Evolutionary conservation across 2,797 vertebrate species (phyloP).

Genomic region (Onychomys arenicola): DNA sequence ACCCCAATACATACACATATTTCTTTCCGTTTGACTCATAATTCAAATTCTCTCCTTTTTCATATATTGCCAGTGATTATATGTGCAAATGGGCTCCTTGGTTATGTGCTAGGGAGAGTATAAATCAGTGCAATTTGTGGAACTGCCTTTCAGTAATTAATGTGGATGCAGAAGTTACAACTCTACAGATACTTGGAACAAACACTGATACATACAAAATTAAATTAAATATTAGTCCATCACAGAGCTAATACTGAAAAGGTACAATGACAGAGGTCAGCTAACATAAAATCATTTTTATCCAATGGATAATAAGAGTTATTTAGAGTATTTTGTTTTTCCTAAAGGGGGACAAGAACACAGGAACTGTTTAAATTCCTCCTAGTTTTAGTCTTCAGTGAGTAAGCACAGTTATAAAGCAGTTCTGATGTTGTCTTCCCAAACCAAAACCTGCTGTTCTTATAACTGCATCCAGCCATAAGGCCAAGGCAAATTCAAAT

Average conservation of each 20-base stretch:
- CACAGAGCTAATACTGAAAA: constrained; percentile 20
- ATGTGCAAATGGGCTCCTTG: neutral
- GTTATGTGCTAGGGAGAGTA: neutral
- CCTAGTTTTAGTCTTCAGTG: neutral
- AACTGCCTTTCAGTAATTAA: neutral
- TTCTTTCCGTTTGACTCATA: neutral
- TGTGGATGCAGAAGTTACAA: neutral
- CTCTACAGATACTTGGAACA: constrained; percentile 41
- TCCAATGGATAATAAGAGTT: neutral
- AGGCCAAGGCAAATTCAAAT: neutral
- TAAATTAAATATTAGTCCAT: neutral
- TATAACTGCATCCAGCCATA: neutral
- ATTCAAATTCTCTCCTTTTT: neutral
- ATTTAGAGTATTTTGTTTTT: neutral
- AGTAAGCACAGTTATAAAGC: neutral
- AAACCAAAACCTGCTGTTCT: neutral
- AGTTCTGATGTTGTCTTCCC: neutral
- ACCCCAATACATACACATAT: neutral
- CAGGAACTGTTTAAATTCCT: constrained; percentile 38
- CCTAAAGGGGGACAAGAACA: neutral
- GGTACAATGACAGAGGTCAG: neutral
- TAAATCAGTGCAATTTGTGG: constrained; percentile 29
- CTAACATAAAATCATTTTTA: neutral
- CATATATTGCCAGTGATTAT: neutral
- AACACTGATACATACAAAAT: neutral